Evolutionary conservation across 2,797 vertebrate genomes (phyloP).

Genomic region (Pseudochaenichthys georgianus): DNA sequence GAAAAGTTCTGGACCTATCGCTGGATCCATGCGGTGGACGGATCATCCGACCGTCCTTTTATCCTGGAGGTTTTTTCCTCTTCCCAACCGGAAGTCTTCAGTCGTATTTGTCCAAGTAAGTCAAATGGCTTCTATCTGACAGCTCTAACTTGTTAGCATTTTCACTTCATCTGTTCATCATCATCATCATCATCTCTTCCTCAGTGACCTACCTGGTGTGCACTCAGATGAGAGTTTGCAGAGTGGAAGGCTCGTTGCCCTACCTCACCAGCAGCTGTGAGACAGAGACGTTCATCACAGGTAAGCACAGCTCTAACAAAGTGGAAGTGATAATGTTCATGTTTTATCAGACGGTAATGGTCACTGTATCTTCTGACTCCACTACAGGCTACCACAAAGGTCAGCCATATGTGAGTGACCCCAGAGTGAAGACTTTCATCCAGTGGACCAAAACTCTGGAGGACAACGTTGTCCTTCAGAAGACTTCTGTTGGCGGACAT

Average conservation of each 20-base stretch:
- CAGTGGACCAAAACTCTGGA: conserved; percentile 89
- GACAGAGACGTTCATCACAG: conserved; percentile 91
- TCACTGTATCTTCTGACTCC: conserved; percentile 1
- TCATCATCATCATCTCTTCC: conserved; percentile 9
- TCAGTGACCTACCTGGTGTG: conserved; percentile 90
- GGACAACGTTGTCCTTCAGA: conserved; percentile 83
- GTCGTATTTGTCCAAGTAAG: conserved; percentile 88
- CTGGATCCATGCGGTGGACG: conserved; percentile 92
- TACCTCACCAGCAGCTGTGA: conserved; percentile 94
- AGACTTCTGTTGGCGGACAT: conserved; percentile 88
- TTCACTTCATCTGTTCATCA: not conserved
- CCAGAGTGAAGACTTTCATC: conserved; percentile 90
- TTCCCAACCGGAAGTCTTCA: conserved; percentile 93
- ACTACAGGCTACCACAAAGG: conserved; percentile 88
- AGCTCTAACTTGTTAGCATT: not conserved
- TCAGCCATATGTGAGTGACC: conserved; percentile 87
- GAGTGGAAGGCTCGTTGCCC: conserved; percentile 77
- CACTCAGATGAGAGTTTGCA: conserved; percentile 93
- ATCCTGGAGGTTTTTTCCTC: conserved; percentile 94
- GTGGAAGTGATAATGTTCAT: not conserved
- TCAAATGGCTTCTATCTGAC: not conserved
- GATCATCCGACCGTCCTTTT: conserved; percentile 89
- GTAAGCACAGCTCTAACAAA: conserved; percentile 71
- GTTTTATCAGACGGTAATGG: not conserved
- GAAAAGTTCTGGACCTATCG: conserved; percentile 94